Evolutionary conservation across 2,888 invertebrate genomes (phyloP).

Genomic region (Eubasilissa splendida): DNA sequence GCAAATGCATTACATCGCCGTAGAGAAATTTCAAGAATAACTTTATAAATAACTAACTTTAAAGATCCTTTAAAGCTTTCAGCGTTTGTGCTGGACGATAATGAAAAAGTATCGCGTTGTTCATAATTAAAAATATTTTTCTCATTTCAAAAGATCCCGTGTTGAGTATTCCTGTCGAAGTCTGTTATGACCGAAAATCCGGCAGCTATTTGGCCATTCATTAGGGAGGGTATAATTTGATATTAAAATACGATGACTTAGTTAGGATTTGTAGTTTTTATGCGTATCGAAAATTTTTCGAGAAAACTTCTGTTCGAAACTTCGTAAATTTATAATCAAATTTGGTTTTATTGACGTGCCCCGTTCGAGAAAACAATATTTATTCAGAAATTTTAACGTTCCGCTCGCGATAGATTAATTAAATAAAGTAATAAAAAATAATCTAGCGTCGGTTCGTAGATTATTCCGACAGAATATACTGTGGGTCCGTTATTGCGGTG

Average conservation of each 20-base stretch:
- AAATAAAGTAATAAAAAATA: too few species aligned
- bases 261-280: conserved; percentile 46
- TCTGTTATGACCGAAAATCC: conserved; percentile 42
- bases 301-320: conserved; percentile 36
- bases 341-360: conserved; percentile 40
- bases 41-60: too few species aligned
- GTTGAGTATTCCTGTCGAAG: conserved; percentile 3
- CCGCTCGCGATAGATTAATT: background rate
- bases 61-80: too few species aligned
- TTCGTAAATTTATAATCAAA: conserved; percentile 38
- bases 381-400: background rate
- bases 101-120: too few species aligned
- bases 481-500: too few species aligned
- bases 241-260: conserved; percentile 55
- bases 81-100: too few species aligned
- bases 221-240: conserved; percentile 52
- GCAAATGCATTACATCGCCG: background rate
- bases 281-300: conserved; percentile 42
- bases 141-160: background rate
- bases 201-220: conserved; percentile 53
- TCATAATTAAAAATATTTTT: too few species aligned
- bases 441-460: too few species aligned
- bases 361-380: conserved; percentile 2
- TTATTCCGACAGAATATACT: too few species aligned
- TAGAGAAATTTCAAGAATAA: background rate